These are phyloP conservation scores for Bufo gargarizans DNA, from an alignment of 2,113 vertebrate genomes.

Conservation along the genomic window DNA sequence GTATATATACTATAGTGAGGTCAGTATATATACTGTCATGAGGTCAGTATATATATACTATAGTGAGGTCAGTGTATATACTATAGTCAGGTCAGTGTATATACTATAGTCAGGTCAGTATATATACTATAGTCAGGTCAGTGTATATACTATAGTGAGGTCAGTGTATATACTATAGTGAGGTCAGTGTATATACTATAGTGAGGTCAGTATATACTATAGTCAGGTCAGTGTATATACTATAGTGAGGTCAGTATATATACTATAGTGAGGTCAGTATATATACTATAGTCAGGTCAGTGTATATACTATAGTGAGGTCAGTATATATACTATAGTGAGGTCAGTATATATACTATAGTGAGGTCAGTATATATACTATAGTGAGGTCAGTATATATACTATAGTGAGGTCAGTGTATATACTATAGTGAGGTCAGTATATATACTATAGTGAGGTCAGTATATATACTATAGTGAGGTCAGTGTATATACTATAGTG, in stretches of 20 bases:
- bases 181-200: background rate
- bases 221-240: background rate
- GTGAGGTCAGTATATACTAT: no score
- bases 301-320: background rate
- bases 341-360: no score
- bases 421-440: no score
- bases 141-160: background rate
- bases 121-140: background rate
- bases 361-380: background rate
- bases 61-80: no score
- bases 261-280: background rate
- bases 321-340: background rate
- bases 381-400: background rate
- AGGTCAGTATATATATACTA: background rate
- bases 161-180: background rate
- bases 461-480: background rate
- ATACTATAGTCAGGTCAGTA: background rate
- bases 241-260: background rate
- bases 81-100: no score
- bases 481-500: no score
- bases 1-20: no score
- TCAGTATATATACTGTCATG: background rate
- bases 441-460: no score
- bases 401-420: no score
- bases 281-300: background rate